Percentiles rank a stretch among this genome's conserved stretches.
Conservation (phyloP, 2,888 invertebrate species). For the Tubulanus polymorphus region DNA sequence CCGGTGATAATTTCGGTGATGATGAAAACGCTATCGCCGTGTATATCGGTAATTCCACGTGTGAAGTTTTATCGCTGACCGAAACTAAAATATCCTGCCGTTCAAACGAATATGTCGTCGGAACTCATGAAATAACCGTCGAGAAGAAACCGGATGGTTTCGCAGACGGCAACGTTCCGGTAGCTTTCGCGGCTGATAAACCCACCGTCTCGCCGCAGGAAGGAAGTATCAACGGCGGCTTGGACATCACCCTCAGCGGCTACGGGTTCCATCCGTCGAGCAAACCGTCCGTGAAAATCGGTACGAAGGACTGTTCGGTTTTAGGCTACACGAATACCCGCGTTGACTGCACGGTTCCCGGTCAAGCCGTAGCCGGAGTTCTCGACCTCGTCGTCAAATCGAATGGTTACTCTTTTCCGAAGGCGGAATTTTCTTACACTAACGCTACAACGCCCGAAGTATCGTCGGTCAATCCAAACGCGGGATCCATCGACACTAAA, state of each 20-base stretch:
- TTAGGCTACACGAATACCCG: neutral
- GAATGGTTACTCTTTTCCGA: neutral
- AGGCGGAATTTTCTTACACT: neutral
- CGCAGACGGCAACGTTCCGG: neutral
- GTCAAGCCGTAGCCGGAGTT: neutral
- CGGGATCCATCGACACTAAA: neutral
- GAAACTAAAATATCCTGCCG: neutral
- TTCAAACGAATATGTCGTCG: neutral
- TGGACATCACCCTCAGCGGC: neutral
- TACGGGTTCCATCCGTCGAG: neutral
- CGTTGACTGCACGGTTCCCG: neutral
- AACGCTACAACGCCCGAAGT: neutral
- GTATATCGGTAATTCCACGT: neutral
- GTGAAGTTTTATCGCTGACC: neutral
- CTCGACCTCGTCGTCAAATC: neutral
- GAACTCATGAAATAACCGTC: neutral
- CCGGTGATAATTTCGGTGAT: too few species aligned
- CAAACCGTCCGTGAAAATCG: neutral
- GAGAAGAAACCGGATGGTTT: neutral
- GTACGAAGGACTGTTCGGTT: neutral
- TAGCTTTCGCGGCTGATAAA: neutral
- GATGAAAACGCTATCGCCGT: too few species aligned
- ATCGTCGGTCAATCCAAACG: neutral
- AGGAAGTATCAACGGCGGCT: neutral
- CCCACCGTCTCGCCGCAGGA: neutral